Percentiles rank a stretch among this genome's conserved stretches.
phyloP scores from a whole-genome alignment of 1,140 invertebrate species.

The Drosophila carrolli region DNA sequence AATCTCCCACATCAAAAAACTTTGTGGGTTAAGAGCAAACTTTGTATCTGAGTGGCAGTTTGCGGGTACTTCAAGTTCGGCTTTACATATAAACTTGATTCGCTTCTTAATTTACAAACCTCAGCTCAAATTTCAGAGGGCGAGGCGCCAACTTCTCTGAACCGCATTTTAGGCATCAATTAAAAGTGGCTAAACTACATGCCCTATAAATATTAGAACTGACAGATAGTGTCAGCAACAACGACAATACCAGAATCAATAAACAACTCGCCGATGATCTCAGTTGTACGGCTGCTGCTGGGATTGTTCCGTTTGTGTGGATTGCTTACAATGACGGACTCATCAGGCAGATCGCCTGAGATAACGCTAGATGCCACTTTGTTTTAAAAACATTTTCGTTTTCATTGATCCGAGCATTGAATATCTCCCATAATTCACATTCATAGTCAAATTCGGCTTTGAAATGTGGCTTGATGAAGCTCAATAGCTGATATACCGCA shows the following conservation, averaged over 20 bases:
- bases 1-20: conserved; percentile 26
- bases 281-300: conserved; percentile 52
- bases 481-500: conserved; percentile 15
- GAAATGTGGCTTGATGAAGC: conserved; percentile 33
- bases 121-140: conserved; percentile 52
- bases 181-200: conserved; percentile 59
- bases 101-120: conserved; percentile 58
- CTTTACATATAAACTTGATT: conserved; percentile 49
- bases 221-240: conserved; percentile 24
- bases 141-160: conserved; percentile 56
- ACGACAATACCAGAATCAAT: conserved; percentile 50
- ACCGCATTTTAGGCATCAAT: conserved; percentile 75
- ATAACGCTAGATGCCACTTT: conserved; percentile 25
- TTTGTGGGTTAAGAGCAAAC: conserved; percentile 57
- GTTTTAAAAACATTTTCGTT: conserved; percentile 38
- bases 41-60: background rate
- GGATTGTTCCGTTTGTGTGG: conserved; percentile 25
- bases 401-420: conserved; percentile 27
- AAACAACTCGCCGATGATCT: conserved; percentile 72
- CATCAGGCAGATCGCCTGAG: conserved; percentile 10
- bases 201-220: conserved; percentile 53
- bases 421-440: conserved; percentile 30
- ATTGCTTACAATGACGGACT: conserved; percentile 20
- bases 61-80: conserved; percentile 48
- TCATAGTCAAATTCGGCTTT: conserved; percentile 17